Conservation (phyloP, 2,797 vertebrate genomes). For the Micrastur ruficollis region DNA sequence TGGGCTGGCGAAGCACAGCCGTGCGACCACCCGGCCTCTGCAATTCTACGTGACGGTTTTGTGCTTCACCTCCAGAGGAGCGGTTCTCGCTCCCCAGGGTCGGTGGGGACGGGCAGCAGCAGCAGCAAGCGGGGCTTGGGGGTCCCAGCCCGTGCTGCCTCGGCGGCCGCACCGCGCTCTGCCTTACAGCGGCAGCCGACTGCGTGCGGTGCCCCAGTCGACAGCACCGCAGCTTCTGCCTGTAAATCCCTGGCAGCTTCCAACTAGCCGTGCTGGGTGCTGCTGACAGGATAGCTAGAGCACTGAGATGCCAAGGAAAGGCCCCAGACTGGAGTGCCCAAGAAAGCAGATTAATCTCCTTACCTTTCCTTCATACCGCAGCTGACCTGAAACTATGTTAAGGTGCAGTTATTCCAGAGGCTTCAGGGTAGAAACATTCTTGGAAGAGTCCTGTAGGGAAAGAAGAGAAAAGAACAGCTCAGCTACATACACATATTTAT, state of each 20-base stretch:
- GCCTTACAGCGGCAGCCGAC: no score
- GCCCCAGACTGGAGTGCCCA: no score
- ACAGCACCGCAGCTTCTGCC: background rate
- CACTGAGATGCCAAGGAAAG: background rate
- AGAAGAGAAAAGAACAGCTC: background rate
- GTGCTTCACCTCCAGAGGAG: background rate
- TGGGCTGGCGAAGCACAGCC: background rate
- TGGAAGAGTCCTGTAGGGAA: background rate
- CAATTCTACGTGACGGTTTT: fast-evolving
- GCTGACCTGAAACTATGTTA: fast-evolving
- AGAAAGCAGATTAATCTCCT: background rate
- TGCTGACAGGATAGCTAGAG: background rate
- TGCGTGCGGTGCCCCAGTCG: background rate
- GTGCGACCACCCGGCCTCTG: background rate
- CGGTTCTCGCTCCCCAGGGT: fast-evolving
- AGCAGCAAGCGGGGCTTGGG: fast-evolving
- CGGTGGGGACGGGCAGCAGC: no score
- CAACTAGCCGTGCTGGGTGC: fast-evolving
- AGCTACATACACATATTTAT: background rate
- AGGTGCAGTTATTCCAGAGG: background rate
- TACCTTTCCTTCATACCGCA: background rate
- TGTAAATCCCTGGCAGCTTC: background rate
- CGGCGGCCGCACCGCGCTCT: background rate
- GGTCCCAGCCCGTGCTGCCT: background rate
- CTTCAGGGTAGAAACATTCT: background rate